These are phyloP conservation scores for Sycophila texana DNA, from an alignment of 2,888 invertebrate species.

Conservation along the genomic window DNA sequence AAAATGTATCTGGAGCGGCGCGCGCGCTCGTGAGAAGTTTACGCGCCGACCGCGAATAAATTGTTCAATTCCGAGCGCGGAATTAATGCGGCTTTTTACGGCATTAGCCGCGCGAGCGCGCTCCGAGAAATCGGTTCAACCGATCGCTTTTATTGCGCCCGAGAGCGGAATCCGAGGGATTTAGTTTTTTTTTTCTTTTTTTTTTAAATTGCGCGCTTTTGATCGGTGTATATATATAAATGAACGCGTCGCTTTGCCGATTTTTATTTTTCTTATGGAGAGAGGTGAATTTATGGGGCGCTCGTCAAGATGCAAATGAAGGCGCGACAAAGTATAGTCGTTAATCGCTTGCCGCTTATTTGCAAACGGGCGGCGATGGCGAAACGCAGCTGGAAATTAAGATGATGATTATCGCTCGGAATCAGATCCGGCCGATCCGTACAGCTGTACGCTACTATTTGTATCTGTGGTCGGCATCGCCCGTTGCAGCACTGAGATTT, in stretches of 20 bases:
- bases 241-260: neutral
- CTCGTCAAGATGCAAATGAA: neutral
- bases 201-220: neutral
- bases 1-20: neutral
- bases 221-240: neutral
- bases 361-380: constrained; percentile 12
- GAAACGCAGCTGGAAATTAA: constrained; percentile 37
- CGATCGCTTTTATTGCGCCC: neutral
- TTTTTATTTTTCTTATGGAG: no score
- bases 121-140: constrained; percentile 4
- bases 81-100: constrained; percentile 18
- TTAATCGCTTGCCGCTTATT: constrained; percentile 7
- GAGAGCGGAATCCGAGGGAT: neutral
- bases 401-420: constrained; percentile 35
- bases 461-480: constrained; percentile 37
- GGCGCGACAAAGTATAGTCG: neutral
- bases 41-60: neutral
- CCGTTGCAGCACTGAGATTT: constrained; percentile 32
- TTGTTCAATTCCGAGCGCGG: neutral
- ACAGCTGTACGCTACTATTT: neutral
- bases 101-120: neutral
- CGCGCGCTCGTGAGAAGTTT: neutral
- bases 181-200: no score
- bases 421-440: constrained; percentile 43
- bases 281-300: no score